Evolutionary conservation across 2,888 invertebrate species (phyloP), one percentile per base, ranked within the genome.

Genomic region (Protonemura montana): DNA sequence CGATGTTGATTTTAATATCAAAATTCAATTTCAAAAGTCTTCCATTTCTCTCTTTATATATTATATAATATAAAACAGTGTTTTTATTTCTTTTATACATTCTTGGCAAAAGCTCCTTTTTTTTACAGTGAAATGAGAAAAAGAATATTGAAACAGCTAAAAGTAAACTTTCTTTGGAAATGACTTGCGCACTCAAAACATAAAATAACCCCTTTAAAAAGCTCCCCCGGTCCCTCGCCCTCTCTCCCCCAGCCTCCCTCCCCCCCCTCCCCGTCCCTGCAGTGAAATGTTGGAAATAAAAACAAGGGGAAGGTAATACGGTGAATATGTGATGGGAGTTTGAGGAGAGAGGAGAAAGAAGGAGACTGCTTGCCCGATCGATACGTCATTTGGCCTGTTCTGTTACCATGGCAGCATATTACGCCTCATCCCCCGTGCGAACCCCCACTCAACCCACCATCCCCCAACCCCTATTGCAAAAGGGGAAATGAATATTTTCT

Each of bases 371-470:
- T 10, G 35, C n/a, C 77, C 86, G 91, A 92, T 92, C 92, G 92
- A 92, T 92, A 92, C 92, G 91, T 92, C 92, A 92, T 92, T 92
- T 92, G n/a, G n/a, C n/a, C n/a, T n/a, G 91, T 91, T 91, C 91
- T 92, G 92, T 92, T 92, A 91, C 92, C 92, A 92, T 92, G 92
- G 92, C 90, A 92, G 91, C 92, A 91, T 88, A 88, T 88, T 87
- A 88, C 87, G 85, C 86, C 87, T 86, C 87, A 84, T 87, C 86
- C 87, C 87, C 84, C 76, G 80, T 41, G 29, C 77, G 81, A 85
- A 85, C 87, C 85, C n/a, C n/a, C n/a, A n/a, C n/a, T n/a, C n/a
- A n/a, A n/a, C n/a, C n/a, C n/a, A n/a, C n/a, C n/a, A n/a, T n/a
- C n/a, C n/a, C n/a, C n/a, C 87, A 85, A 83, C 84, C 85, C 77